Evolutionary conservation across 2,888 invertebrate species (phyloP), one percentile per base, ranked within the genome.

Genomic region (Lottia scabra): DNA sequence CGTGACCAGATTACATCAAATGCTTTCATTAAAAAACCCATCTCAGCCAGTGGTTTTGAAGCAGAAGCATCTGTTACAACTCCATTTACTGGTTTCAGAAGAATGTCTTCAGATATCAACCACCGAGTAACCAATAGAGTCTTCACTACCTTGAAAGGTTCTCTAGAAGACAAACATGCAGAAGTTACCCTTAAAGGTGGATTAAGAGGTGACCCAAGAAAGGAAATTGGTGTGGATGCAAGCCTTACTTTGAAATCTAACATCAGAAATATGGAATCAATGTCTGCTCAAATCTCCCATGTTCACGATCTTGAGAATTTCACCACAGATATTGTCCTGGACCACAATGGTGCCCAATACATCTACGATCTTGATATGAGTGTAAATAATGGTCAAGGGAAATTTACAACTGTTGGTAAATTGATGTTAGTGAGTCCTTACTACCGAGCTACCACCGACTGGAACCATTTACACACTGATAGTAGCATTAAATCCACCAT

Each of bases 21-120:
- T 16, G 73, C 72, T 8, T 72, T 72, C n/a, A 72, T 79, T 2
- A 78, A 78, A 64, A 72, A 73, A 23, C 81, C 81, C 19, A n/a
- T 79, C 16, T 73, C 71, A 26, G 38, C 70, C 2, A 67, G 74
- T 26, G 77, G 73, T 48, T 45, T 79, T 1, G 75, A 78, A 45
- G 65, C 80, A n/a, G 74, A 68, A 43, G 71, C 80, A 13, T 71
- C 70, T 1, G 68, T 81, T 26, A 71, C 26, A 64, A 82, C 82
- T n/a, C 80, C 82, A 63, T 75, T 43, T 13, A 26, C 44, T 38
- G 19, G 12, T 15, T 8, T 72, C 16, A 67, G 74, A 44, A 72
- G 74, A 27, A 71, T 73, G 46, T 46, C 62, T 43, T 16, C 73
- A 4, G 68, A 44, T 16, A 10, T 76, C 13, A 26, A 27, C 16